phyloP scores from a whole-genome alignment of 1,140 invertebrate genomes.

The Eurosta solidaginis region DNA sequence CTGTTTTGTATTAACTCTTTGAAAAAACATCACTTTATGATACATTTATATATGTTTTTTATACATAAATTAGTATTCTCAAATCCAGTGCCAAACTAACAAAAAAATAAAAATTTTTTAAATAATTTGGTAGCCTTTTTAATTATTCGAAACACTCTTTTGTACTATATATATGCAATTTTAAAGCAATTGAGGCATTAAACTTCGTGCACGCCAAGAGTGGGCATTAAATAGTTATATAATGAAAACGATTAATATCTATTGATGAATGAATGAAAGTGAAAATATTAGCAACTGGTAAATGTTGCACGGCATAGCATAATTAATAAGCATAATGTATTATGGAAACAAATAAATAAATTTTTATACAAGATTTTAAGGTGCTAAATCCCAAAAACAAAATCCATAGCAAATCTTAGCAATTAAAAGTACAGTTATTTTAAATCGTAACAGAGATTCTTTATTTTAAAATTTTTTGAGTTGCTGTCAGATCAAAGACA shows the following conservation, averaged over 20 bases:
- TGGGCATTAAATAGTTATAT: neutral
- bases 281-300: neutral
- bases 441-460: neutral
- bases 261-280: neutral
- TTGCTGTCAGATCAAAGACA: neutral
- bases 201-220: neutral
- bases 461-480: neutral
- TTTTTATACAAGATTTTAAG: constrained; percentile 38
- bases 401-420: constrained; percentile 35
- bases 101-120: neutral
- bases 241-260: neutral
- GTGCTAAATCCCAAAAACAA: constrained; percentile 58
- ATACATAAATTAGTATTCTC: too few relatives aligned
- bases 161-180: neutral
- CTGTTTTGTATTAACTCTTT: too few relatives aligned
- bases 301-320: neutral
- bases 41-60: too few relatives aligned
- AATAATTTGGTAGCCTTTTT: neutral
- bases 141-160: neutral
- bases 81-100: neutral
- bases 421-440: constrained; percentile 6
- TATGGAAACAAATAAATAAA: neutral
- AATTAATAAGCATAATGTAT: neutral
- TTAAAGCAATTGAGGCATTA: constrained; percentile 12
- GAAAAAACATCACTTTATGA: too few relatives aligned